Conservation (phyloP, 2,888 invertebrate genomes). For the Chydorus sphaericus region DNA sequence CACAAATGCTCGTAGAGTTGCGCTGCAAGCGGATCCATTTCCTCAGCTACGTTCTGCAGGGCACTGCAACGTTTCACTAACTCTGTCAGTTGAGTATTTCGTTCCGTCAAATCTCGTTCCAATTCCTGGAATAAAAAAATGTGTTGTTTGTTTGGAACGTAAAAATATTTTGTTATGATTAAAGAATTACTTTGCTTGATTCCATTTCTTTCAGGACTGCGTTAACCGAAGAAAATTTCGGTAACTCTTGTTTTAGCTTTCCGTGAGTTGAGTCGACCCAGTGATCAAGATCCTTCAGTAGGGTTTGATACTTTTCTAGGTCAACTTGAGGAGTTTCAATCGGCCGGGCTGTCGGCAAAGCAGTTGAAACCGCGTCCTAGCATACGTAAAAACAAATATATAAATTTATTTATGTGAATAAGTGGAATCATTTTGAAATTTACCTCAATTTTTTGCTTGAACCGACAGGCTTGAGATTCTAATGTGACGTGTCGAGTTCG, state of each 20-base stretch:
- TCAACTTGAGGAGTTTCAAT: slow-evolving; percentile 28
- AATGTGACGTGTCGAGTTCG: slow-evolving; percentile 48
- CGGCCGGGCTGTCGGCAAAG: not conserved
- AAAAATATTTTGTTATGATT: not conserved
- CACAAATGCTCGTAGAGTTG: slow-evolving; percentile 19
- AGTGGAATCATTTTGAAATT: slow-evolving; percentile 16
- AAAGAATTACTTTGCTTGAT: slow-evolving; percentile 10
- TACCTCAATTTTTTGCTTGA: slow-evolving; percentile 37
- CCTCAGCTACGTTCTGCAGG: slow-evolving; percentile 25
- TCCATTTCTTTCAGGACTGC: slow-evolving; percentile 11
- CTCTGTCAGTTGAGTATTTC: slow-evolving; percentile 35
- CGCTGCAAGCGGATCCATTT: slow-evolving; percentile 28
- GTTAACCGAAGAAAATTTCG: slow-evolving; percentile 10
- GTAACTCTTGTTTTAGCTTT: slow-evolving; percentile 6
- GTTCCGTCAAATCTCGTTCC: slow-evolving; percentile 30
- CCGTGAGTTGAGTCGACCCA: slow-evolving; percentile 32
- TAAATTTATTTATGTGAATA: not conserved
- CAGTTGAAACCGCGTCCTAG: not conserved
- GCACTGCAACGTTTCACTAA: slow-evolving; percentile 35
- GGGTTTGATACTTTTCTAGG: slow-evolving; percentile 36
- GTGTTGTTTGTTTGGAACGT: not conserved
- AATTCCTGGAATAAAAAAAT: not conserved
- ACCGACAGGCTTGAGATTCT: slow-evolving; percentile 51
- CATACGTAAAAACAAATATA: too few relatives aligned
- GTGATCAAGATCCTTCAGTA: slow-evolving; percentile 38